Evolutionary conservation across 92 coral and sea anemone species (phyloP).

Genomic region (Bergia sp.): DNA sequence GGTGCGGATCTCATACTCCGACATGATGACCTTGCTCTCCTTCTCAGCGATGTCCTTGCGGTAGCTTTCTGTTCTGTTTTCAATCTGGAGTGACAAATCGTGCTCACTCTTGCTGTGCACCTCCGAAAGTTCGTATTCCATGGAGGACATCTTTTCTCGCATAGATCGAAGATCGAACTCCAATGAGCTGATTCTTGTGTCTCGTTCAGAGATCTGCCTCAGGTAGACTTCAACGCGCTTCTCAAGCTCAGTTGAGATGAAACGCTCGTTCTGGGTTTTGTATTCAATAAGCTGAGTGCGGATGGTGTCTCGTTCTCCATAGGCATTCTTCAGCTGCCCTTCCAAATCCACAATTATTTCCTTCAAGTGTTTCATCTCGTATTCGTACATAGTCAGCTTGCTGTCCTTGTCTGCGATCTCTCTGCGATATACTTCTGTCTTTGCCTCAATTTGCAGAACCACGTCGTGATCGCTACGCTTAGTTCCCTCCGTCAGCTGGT

Average conservation of each 20-base stretch:
- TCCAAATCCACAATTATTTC: constrained; percentile 16
- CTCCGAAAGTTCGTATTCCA: constrained; percentile 36
- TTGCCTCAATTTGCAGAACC: constrained; percentile 41
- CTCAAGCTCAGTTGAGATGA: constrained; percentile 38
- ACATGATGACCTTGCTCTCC: constrained; percentile 49
- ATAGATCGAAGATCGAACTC: constrained; percentile 42
- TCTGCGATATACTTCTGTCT: constrained; percentile 42
- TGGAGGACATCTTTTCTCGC: constrained; percentile 29
- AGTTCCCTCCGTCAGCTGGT: constrained; percentile 35
- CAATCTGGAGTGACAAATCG: constrained; percentile 53
- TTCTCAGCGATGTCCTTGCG: constrained; percentile 49
- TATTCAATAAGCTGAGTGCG: constrained; percentile 48
- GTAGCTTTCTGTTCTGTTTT: constrained; percentile 46
- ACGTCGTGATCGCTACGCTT: constrained; percentile 35
- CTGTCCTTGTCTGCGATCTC: constrained; percentile 56
- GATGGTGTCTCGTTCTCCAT: constrained; percentile 48
- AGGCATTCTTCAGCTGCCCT: constrained; percentile 25
- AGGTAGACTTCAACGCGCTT: constrained; percentile 41
- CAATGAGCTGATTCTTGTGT: constrained; percentile 35
- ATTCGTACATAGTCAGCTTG: constrained; percentile 32
- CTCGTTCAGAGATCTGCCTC: constrained; percentile 43
- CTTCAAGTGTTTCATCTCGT: constrained; percentile 31
- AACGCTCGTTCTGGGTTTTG: constrained; percentile 53
- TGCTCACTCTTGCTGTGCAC: constrained; percentile 46
- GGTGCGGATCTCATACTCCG: constrained; percentile 47